Percentiles rank a stretch among this genome's conserved stretches.
Conservation (phyloP, 1,140 invertebrate species). For the Oedothorax gibbosus region DNA sequence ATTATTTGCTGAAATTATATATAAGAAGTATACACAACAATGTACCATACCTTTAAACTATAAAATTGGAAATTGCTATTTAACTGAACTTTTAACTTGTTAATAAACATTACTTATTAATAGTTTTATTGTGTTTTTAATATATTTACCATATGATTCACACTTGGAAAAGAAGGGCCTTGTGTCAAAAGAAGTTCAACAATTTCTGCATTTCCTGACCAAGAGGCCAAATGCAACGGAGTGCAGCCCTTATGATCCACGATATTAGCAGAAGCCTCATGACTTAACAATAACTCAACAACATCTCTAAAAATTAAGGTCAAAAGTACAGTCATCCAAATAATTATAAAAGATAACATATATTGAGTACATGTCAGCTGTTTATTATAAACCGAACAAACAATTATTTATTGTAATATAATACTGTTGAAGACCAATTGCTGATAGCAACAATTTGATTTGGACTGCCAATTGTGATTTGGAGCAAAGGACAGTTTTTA, state of each 20-base stretch:
- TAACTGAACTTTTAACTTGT: neutral
- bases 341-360: neutral
- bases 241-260: constrained; percentile 86
- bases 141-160: constrained; percentile 76
- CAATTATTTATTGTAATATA: too few species aligned
- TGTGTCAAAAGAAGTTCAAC: constrained; percentile 81
- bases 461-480: too few species aligned
- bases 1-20: too few species aligned
- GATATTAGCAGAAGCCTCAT: constrained; percentile 90
- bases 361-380: too few species aligned
- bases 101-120: neutral
- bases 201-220: constrained; percentile 89
- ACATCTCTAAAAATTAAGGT: constrained; percentile 78
- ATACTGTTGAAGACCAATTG: too few species aligned
- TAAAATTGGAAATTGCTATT: neutral
- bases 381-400: too few species aligned
- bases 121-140: neutral
- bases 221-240: constrained; percentile 88
- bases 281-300: constrained; percentile 83
- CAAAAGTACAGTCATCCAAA: neutral
- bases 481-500: too few species aligned
- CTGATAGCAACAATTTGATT: too few species aligned
- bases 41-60: too few species aligned
- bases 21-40: too few species aligned
- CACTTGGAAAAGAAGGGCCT: constrained; percentile 80